Conservation (phyloP, 2,797 vertebrate species). For the Naso thynnoides region DNA sequence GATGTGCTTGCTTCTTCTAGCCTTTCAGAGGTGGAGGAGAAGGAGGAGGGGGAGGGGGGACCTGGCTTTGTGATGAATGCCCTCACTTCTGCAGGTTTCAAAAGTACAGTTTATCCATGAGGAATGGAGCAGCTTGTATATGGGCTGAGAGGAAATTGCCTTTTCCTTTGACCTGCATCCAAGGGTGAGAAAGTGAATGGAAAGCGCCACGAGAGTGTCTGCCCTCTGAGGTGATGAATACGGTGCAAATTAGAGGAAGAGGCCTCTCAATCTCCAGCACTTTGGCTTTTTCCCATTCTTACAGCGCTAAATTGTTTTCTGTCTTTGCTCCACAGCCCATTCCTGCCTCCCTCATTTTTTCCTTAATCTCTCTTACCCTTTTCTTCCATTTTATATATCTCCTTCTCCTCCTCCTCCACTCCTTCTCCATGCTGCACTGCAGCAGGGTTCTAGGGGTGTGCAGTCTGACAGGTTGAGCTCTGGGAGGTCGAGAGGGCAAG, state of each 20-base stretch:
- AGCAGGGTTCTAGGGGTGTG: constrained; percentile 27
- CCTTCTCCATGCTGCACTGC: background rate
- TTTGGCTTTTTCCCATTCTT: constrained; percentile 49
- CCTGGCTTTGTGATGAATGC: constrained; percentile 79
- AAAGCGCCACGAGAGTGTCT: constrained; percentile 72
- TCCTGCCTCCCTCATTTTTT: constrained; percentile 46
- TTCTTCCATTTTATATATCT: constrained; percentile 34
- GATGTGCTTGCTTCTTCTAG: constrained; percentile 58
- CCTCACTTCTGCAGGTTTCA: constrained; percentile 72
- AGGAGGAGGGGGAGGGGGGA: constrained; percentile 17
- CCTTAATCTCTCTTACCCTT: constrained; percentile 40
- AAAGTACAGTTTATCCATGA: constrained; percentile 83
- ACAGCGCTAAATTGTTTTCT: constrained; percentile 65
- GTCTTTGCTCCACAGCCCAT: constrained; percentile 54
- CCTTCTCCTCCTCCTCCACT: constrained; percentile 17
- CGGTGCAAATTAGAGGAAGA: constrained; percentile 72
- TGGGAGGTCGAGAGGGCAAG: constrained; percentile 73
- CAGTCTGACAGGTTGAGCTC: constrained; percentile 76
- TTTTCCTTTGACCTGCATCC: constrained; percentile 79
- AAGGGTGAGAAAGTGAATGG: constrained; percentile 75
- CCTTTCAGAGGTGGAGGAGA: constrained; percentile 44
- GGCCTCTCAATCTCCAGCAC: constrained; percentile 69
- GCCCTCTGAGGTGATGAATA: constrained; percentile 77
- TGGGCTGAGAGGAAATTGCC: constrained; percentile 76
- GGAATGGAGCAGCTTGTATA: constrained; percentile 73